Evolutionary conservation across 2,113 vertebrate genomes (phyloP).

Genomic region (Circaetus cinerascens): DNA sequence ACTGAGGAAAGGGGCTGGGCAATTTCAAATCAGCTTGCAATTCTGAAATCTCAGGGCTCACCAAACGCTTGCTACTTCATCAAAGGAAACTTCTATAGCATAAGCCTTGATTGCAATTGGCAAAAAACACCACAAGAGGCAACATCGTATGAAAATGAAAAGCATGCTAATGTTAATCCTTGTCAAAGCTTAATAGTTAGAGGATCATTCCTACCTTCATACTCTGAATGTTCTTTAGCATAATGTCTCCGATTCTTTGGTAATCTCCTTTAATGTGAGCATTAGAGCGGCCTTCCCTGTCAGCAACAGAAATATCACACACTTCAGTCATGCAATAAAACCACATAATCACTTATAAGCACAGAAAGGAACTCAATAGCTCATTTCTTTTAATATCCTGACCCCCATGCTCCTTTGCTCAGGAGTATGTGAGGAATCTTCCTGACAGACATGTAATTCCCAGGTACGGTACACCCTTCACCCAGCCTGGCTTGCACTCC

Average conservation of each 20-base stretch:
- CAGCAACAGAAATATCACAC: slow-evolving; percentile 27
- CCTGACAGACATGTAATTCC: neutral
- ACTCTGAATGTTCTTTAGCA: slow-evolving; percentile 91
- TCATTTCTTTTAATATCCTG: neutral
- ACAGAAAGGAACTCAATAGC: neutral
- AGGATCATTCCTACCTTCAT: slow-evolving; percentile 84
- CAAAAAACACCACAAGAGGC: neutral
- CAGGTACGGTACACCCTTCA: neutral
- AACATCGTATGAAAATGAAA: neutral
- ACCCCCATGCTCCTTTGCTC: neutral
- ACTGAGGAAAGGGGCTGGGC: neutral
- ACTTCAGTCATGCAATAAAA: slow-evolving; percentile 29
- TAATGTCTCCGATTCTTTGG: slow-evolving; percentile 94
- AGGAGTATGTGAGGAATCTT: accelerated
- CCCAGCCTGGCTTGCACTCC: neutral
- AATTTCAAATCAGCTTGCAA: neutral
- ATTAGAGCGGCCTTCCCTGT: slow-evolving; percentile 94
- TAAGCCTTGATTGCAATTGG: neutral
- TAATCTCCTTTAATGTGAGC: slow-evolving; percentile 93
- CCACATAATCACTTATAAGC: neutral
- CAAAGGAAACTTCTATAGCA: neutral
- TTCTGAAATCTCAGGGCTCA: neutral
- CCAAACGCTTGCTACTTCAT: neutral
- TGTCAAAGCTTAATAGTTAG: neutral
- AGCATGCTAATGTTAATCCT: neutral